Conservation (phyloP, 1,140 invertebrate genomes). For the Drosophila tropicalis region DNA sequence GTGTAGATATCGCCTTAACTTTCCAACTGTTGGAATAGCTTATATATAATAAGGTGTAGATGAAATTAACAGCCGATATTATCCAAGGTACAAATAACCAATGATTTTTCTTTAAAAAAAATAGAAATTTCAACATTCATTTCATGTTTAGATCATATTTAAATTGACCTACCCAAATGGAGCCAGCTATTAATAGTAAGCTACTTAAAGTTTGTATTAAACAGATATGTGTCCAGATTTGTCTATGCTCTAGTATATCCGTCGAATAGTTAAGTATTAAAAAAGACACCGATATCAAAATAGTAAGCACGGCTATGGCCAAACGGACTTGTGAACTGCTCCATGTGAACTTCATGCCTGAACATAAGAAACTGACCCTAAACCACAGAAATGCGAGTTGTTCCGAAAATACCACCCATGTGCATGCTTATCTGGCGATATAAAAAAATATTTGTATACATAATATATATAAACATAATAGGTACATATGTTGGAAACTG, state of each 20-base stretch:
- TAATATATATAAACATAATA: too few species aligned
- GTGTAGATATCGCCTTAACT: not conserved
- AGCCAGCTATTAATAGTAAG: not conserved
- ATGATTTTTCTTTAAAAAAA: conserved; percentile 28
- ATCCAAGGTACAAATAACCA: conserved; percentile 53
- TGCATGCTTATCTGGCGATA: not conserved
- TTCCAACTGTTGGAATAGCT: not conserved
- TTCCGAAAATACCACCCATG: not conserved
- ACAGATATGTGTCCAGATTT: not conserved
- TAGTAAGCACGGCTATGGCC: conserved; percentile 32
- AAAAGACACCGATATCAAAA: conserved; percentile 22
- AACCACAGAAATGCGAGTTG: not conserved
- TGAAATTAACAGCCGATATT: conserved; percentile 31
- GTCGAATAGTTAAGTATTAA: not conserved
- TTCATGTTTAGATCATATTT: too few species aligned
- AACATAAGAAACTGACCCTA: not conserved
- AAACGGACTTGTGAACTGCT: not conserved
- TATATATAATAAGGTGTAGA: conserved; percentile 37
- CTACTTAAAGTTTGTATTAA: not conserved
- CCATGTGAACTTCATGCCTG: conserved; percentile 19
- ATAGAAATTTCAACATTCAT: too few species aligned
- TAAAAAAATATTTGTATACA: not conserved
- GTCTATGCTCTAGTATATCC: not conserved
- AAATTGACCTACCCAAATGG: not conserved
- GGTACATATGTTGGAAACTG: not conserved